Evolutionary conservation across 2,797 vertebrate species (phyloP).

Genomic region (Phyllotis vaccarum): DNA sequence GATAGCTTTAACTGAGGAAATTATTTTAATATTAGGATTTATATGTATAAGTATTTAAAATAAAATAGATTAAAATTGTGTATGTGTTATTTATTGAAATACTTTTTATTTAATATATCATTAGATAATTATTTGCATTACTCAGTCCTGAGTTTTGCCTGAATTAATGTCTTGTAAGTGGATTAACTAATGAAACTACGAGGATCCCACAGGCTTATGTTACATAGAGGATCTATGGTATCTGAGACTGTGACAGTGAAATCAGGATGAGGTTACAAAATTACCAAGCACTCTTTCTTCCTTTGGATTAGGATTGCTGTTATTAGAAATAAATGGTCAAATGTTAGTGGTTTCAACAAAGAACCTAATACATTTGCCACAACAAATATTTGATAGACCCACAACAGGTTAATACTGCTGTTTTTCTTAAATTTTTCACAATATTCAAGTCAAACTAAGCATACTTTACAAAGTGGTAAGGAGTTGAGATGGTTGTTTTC

Average conservation of each 20-base stretch:
- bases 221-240: too few species aligned
- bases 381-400: not conserved
- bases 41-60: not conserved
- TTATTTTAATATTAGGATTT: not conserved
- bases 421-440: conserved; percentile 15
- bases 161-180: not conserved
- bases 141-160: not conserved
- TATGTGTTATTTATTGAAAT: not conserved
- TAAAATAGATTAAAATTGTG: not conserved
- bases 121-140: not conserved
- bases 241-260: not conserved
- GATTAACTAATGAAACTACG: too few species aligned
- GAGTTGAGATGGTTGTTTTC: not conserved
- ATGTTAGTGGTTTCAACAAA: not conserved
- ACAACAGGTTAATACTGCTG: not conserved
- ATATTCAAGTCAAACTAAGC: not conserved
- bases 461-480: not conserved
- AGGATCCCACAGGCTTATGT: accelerated
- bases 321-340: not conserved
- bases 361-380: not conserved
- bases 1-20: not conserved
- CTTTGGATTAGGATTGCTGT: not conserved
- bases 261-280: not conserved
- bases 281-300: not conserved
- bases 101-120: not conserved